These are phyloP conservation scores for Coremacera marginata DNA, from an alignment of 2,888 invertebrate species.

Conservation along the genomic window DNA sequence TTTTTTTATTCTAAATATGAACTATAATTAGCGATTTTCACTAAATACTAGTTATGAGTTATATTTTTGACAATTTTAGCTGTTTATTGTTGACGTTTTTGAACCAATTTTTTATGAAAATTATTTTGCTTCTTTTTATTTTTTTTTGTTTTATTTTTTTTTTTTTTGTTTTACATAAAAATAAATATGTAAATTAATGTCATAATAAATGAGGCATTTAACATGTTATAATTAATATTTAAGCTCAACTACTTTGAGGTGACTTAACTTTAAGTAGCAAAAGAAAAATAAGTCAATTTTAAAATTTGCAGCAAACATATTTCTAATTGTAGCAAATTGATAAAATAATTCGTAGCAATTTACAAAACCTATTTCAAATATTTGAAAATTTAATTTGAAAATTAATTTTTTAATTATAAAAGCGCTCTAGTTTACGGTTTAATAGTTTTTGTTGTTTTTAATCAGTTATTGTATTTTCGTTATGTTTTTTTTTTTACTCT, in stretches of 20 bases:
- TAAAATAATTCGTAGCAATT: no score
- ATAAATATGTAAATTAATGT: neutral
- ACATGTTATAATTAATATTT: neutral
- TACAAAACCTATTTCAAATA: no score
- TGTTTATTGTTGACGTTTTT: slow-evolving; percentile 19
- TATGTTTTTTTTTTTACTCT: no score
- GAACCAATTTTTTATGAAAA: slow-evolving; percentile 1
- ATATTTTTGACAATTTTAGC: neutral
- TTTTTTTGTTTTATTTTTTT: neutral
- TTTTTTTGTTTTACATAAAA: neutral
- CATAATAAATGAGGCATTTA: slow-evolving; percentile 12
- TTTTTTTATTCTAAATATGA: slow-evolving; percentile 8
- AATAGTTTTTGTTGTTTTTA: no score
- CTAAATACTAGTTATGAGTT: neutral
- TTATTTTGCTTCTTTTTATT: neutral
- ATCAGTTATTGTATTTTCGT: no score
- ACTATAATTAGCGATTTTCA: neutral
- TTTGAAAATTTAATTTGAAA: no score
- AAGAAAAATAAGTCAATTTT: no score
- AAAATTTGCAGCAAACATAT: no score
- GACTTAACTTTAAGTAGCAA: no score
- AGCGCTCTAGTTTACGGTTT: no score
- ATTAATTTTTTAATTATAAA: no score
- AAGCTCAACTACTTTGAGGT: neutral
- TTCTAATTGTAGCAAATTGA: no score